phyloP scores from a whole-genome alignment of 1,140 invertebrate species.

The Cotesia glomerata region DNA sequence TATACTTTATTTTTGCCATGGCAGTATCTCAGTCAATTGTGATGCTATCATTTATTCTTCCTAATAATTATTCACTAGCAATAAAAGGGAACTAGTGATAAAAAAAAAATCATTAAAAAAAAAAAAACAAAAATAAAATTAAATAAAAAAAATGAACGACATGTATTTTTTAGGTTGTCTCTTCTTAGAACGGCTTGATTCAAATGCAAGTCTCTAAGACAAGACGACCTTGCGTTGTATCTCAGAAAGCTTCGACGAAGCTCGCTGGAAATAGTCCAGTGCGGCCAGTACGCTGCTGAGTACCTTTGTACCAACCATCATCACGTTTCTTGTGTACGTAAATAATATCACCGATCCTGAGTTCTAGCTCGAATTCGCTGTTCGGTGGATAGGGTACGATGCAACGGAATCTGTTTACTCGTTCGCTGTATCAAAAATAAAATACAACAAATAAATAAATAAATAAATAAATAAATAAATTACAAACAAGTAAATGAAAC shows the following conservation, averaged over 20 bases:
- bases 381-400: constrained; percentile 95
- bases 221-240: constrained; percentile 49
- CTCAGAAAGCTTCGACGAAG: constrained; percentile 82
- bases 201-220: constrained; percentile 62
- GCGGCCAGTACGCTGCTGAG: constrained; percentile 84
- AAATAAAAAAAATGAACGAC: too few species aligned
- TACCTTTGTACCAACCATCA: constrained; percentile 96
- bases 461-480: constrained; percentile 11
- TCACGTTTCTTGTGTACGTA: constrained; percentile 91
- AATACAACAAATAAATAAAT: constrained; percentile 9
- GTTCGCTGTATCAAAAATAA: constrained; percentile 47
- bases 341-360: constrained; percentile 89
- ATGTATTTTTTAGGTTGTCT: constrained; percentile 8
- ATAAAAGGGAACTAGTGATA: neutral
- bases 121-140: neutral
- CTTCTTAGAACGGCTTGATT: constrained; percentile 27
- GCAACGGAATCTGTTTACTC: constrained; percentile 77
- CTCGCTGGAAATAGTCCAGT: constrained; percentile 93
- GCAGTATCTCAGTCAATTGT: neutral
- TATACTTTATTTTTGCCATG: neutral
- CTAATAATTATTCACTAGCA: neutral
- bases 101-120: neutral
- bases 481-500: neutral
- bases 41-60: constrained; percentile 7
- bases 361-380: constrained; percentile 88